Base-by-base conservation (phyloP, 2,888 invertebrate genomes). In the Drosophila pseudotalamancana region DNA sequence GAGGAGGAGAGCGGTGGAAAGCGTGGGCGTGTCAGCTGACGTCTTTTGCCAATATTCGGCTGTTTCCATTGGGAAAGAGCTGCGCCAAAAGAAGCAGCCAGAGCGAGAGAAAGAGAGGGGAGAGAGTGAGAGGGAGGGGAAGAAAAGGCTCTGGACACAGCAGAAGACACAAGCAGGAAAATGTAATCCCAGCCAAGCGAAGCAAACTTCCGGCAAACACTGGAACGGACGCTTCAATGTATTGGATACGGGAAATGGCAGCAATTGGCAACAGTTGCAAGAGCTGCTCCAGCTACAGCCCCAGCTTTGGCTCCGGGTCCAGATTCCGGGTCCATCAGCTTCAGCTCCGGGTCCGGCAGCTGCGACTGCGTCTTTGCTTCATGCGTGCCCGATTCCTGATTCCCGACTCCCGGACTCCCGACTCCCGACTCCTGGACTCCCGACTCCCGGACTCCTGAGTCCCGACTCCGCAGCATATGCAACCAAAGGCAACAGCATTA, bases 151-250 rank as follows among this genome's bases (percentile, higher is more conserved):
- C 50, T 25, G 53, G 40, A 42, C 64, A 67, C 48, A 27, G 57
- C 72, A 59, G 53, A 74, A 72, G 76, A 72, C 62, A 64, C 55
- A 71, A 79, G 79, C 84, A 82, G 84, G 84, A 84, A 83, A 83
- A 84, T 83, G 83, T 83, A 83, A 83, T 82, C 83, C 79, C 82
- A 84, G 78, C 80, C 85, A 80, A 84, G 83, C 85, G 85, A 78
- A 83, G 85, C 80, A 76, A 67, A 83, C 83, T 82, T 84, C 83
- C 83, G 82, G 84, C 80, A 80, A 83, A 80, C 81, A 82, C 75
- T 84, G 84, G 23, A 77, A 57, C 84, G 84, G 84, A 82, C 82
- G 82, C 84, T 79, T 77, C 84, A 79, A 80, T 81, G 84, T 82
- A 82, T 84, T 82, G 81, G 77, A 72, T 75, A 79, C 79, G 84